These are phyloP conservation scores for Meda fulgida DNA, from an alignment of 2,797 vertebrate species.

Conservation along the genomic window DNA sequence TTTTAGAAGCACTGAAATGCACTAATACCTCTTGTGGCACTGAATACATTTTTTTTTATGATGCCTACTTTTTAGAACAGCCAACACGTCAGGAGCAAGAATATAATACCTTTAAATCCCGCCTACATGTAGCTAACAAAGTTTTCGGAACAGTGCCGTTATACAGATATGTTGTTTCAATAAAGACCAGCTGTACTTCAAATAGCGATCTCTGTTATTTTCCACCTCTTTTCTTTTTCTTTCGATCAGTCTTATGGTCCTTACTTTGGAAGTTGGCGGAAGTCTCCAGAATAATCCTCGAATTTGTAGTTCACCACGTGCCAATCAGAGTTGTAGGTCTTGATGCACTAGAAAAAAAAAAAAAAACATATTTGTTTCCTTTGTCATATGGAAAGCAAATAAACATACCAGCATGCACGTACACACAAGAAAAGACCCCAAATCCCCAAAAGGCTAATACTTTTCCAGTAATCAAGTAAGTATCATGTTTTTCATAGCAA, in stretches of 20 bases:
- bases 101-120: not conserved
- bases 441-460: constrained; percentile 33
- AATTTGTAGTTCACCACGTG: constrained; percentile 95
- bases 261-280: constrained; percentile 95
- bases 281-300: constrained; percentile 97
- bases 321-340: constrained; percentile 98
- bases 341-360: constrained; percentile 85
- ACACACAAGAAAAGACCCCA: not conserved
- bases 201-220: not conserved
- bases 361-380: not conserved
- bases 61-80: too few species aligned
- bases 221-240: not conserved
- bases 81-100: too few species aligned
- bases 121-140: not conserved
- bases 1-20: too few species aligned
- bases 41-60: too few species aligned
- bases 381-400: constrained; percentile 32
- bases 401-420: constrained; percentile 10
- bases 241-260: constrained; percentile 50
- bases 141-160: not conserved
- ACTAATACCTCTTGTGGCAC: too few species aligned
- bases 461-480: constrained; percentile 31
- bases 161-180: not conserved
- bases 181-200: not conserved
- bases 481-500: constrained; percentile 23